Base-by-base conservation (phyloP, 2,113 vertebrate species). In the Hydropotes inermis region DNA sequence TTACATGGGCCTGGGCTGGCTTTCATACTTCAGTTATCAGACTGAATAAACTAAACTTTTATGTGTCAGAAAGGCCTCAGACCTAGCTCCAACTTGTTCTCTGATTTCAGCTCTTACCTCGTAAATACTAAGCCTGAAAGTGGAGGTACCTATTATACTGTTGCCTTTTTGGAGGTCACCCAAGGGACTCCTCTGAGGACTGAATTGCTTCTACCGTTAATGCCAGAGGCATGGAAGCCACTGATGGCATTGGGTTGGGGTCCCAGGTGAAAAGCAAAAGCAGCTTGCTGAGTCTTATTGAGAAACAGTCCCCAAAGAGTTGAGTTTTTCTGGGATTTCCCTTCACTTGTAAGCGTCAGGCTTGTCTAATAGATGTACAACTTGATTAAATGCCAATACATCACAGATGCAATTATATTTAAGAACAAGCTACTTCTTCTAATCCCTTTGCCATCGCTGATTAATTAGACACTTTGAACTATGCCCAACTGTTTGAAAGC, bases 361-460 rank as follows among this genome's bases (percentile, higher is more conserved):
- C 88, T 54, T 7, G 87, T 92, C 60, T 94, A 94, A 95, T 97
- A 96, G 97, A 2, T 17, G 78, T 85, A 61, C 94, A 43, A 4
- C 30, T 94, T 96, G 98, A 93, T 45, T 93, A 58, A 97, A 58
- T 98, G 98, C 98, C 98, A 98, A 2, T 4, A 8, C 85, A 79
- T 96, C 98, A 87, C 98, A 97, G 76, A 96, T 94, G 86, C 98
- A 97, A 98, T 98, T 99, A 98, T 98, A 87, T 98, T 98, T 47
- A 16, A 98, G 97, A 98, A 98, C 93, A n/a, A 61, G 39, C 70
- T 83, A 78, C 95, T 97, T 97, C 96, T 98, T 98, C 98, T 97
- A 83, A 97, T 98, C 98, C 98, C 93, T 97, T 7, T 98, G 98
- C 98, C 98, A 98, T 98, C 94, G 19, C 98, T 98, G 98, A 97